These are phyloP conservation scores for Cheilosia urbana DNA, from an alignment of 2,888 invertebrate species.

Conservation along the genomic window DNA sequence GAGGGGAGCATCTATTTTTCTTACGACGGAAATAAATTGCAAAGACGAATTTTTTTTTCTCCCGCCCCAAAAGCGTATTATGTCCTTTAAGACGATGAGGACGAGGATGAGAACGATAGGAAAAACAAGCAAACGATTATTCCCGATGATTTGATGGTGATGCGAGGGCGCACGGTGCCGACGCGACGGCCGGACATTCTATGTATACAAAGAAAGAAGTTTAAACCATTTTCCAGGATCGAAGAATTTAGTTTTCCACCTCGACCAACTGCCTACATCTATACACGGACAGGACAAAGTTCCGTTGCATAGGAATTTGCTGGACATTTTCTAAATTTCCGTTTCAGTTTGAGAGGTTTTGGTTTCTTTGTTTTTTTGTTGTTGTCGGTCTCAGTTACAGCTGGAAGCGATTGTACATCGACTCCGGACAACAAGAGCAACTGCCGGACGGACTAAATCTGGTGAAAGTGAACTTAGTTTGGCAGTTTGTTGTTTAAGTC, in stretches of 20 bases:
- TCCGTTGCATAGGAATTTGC: slow-evolving; percentile 36
- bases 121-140: slow-evolving; percentile 49
- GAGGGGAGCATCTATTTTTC: not conserved
- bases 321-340: slow-evolving; percentile 32
- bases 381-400: slow-evolving; percentile 46
- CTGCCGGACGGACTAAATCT: not conserved
- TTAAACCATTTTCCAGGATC: slow-evolving; percentile 50
- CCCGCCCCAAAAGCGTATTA: slow-evolving; percentile 6
- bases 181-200: not conserved
- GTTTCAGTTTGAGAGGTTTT: not conserved
- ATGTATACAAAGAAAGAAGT: slow-evolving; percentile 5
- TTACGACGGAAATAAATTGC: slow-evolving; percentile 29
- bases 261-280: slow-evolving; percentile 16
- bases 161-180: not conserved
- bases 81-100: slow-evolving; percentile 15
- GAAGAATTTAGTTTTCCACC: slow-evolving; percentile 64
- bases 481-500: slow-evolving; percentile 52
- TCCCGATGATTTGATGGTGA: slow-evolving; percentile 60
- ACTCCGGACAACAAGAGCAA: not conserved
- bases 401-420: slow-evolving; percentile 6
- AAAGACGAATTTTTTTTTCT: slow-evolving; percentile 16
- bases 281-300: slow-evolving; percentile 14
- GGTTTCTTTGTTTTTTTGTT: not conserved
- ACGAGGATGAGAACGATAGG: slow-evolving; percentile 7
- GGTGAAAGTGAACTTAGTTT: slow-evolving; percentile 50